Percentiles rank a stretch among this genome's conserved stretches.
Conservation (phyloP, 2,797 vertebrate genomes). For the Pteronotus mesoamericanus region DNA sequence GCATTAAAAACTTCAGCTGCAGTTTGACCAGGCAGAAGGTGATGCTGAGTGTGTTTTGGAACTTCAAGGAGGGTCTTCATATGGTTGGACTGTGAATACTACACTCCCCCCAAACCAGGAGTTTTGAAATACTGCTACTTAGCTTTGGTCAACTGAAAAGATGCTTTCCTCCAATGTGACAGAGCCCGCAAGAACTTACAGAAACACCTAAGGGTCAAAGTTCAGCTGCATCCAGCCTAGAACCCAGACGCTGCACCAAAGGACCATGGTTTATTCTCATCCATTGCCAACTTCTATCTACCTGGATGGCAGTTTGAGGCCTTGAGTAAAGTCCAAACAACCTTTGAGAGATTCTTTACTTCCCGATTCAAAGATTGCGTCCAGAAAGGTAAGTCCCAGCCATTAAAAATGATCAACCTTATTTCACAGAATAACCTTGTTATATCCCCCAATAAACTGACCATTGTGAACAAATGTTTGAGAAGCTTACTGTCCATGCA, state of each 20-base stretch:
- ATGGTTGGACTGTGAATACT: neutral
- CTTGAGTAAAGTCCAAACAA: neutral
- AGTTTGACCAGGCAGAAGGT: neutral
- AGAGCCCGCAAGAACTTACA: neutral
- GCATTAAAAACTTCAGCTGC: neutral
- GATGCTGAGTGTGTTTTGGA: neutral
- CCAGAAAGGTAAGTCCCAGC: neutral
- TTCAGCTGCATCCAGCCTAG: neutral
- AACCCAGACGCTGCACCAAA: neutral
- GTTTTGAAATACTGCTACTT: neutral
- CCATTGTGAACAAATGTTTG: neutral
- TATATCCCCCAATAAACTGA: neutral
- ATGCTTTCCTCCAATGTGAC: neutral
- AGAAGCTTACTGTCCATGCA: neutral
- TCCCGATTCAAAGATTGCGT: neutral
- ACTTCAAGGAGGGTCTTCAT: neutral
- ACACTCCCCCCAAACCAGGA: neutral
- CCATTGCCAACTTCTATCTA: neutral
- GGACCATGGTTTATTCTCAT: neutral
- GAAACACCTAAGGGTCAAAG: neutral
- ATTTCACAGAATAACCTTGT: neutral
- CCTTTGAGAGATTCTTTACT: neutral
- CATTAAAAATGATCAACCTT: neutral
- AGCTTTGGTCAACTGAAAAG: neutral
- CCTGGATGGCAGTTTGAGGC: neutral